These are phyloP conservation scores for Archegozetes longisetosus DNA, from an alignment of 1,140 invertebrate species.

Conservation along the genomic window DNA sequence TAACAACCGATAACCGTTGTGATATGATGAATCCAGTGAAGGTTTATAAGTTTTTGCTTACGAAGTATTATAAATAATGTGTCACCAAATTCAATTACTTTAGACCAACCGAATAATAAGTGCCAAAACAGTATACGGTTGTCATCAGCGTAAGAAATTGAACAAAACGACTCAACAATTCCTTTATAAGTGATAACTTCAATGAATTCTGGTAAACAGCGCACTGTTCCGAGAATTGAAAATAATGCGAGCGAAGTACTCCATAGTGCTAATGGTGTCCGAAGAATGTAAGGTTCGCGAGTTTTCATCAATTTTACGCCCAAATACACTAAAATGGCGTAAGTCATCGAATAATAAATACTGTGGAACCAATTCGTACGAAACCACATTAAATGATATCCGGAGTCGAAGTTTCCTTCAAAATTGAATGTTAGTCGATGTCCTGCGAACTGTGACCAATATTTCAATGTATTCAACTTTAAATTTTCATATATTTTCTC, in stretches of 20 bases:
- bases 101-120: constrained; percentile 83
- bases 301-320: constrained; percentile 77
- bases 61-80: constrained; percentile 37
- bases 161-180: constrained; percentile 79
- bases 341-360: constrained; percentile 34
- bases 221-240: constrained; percentile 73
- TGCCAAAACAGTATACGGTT: constrained; percentile 87
- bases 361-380: constrained; percentile 10
- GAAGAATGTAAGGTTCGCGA: constrained; percentile 41
- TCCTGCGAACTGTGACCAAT: constrained; percentile 3
- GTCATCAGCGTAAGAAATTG: constrained; percentile 70
- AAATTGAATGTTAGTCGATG: constrained; percentile 3
- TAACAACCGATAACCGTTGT: no score
- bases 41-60: constrained; percentile 40
- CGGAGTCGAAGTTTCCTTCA: constrained; percentile 1
- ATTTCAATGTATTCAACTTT: no score
- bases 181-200: constrained; percentile 68
- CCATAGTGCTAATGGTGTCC: constrained; percentile 49
- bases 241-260: constrained; percentile 38
- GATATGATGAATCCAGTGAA: constrained; percentile 43
- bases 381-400: constrained; percentile 64
- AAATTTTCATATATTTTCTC: no score
- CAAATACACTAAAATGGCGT: constrained; percentile 83
- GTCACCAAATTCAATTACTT: constrained; percentile 44
- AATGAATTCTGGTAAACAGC: constrained; percentile 70